Evolutionary conservation across 2,797 vertebrate species (phyloP).

Genomic region (Acridotheres tristis): DNA sequence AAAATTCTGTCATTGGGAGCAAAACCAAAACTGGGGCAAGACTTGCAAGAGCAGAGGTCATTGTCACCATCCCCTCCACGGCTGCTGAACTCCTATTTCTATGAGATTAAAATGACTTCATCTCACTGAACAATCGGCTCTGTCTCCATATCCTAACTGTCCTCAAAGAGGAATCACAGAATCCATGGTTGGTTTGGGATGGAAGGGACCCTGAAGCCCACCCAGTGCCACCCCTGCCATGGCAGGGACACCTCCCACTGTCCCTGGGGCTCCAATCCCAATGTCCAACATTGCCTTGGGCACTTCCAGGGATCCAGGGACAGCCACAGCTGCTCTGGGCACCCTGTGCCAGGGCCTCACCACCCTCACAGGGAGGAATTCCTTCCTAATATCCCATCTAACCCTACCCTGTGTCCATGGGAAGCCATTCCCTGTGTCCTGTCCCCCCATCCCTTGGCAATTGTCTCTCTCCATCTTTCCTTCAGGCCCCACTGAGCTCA

Average conservation of each 20-base stretch:
- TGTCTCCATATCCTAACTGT: neutral
- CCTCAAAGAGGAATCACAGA: neutral
- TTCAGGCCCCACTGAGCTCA: rapidly evolving
- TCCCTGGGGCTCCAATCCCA: neutral
- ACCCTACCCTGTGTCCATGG: rapidly evolving
- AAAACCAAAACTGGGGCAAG: neutral
- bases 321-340: neutral
- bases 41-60: neutral
- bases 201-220: rapidly evolving
- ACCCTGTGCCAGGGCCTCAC: rapidly evolving
- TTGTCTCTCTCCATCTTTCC: neutral
- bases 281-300: rapidly evolving
- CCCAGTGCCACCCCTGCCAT: rapidly evolving
- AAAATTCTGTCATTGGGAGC: neutral
- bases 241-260: neutral
- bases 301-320: neutral
- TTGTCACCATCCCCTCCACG: neutral
- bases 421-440: neutral
- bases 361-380: rapidly evolving
- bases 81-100: neutral
- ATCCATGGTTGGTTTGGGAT: neutral
- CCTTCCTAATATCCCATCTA: neutral
- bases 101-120: neutral
- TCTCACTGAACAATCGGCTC: neutral
- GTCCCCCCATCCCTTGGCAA: neutral